These are phyloP conservation scores for Diarsia rubi DNA, from an alignment of 2,888 invertebrate genomes.

Conservation along the genomic window DNA sequence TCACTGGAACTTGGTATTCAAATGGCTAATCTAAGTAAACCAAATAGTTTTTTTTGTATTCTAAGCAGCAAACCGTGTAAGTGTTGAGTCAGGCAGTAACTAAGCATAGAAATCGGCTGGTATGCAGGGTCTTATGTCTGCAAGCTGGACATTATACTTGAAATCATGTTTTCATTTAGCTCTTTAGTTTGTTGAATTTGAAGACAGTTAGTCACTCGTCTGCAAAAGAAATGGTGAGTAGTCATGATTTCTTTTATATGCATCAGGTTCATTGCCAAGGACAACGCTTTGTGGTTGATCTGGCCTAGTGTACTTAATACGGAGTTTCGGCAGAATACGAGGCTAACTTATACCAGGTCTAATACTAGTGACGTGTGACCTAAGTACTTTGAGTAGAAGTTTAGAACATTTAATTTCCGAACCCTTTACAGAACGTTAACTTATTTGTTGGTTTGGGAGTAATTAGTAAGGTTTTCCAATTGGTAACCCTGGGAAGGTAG, in stretches of 20 bases:
- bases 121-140: slow-evolving; percentile 13
- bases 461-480: too few relatives aligned
- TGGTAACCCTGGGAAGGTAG: too few relatives aligned
- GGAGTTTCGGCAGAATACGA: background rate
- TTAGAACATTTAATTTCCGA: background rate
- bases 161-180: background rate
- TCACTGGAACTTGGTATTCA: slow-evolving; percentile 23
- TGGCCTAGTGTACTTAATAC: background rate
- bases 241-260: background rate
- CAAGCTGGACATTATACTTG: background rate
- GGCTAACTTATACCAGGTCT: background rate
- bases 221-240: background rate
- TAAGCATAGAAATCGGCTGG: slow-evolving; percentile 18
- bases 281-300: background rate
- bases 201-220: background rate
- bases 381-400: background rate
- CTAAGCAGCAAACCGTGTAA: slow-evolving; percentile 8
- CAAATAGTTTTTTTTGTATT: slow-evolving; percentile 6
- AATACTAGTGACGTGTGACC: background rate
- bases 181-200: background rate
- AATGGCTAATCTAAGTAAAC: slow-evolving; percentile 34
- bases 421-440: background rate
- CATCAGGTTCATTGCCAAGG: background rate
- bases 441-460: background rate
- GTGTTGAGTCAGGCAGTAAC: slow-evolving; percentile 14